Base-by-base conservation (phyloP, 2,113 vertebrate species). In the Canis aureus region DNA sequence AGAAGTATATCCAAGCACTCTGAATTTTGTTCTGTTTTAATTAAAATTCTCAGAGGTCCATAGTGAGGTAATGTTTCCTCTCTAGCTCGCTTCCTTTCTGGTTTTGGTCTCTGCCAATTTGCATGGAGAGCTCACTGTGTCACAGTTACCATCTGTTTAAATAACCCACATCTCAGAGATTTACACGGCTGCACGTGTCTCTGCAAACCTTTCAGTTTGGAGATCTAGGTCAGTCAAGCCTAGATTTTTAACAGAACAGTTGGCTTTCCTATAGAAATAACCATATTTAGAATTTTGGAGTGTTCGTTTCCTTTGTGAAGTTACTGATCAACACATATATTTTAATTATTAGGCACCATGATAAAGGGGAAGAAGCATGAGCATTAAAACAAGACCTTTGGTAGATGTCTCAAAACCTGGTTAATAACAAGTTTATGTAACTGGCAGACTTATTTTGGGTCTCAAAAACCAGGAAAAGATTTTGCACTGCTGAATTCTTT, bases 151-250 rank as follows among this genome's bases (percentile, higher is more conserved):
- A 97, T 98, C 98, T 98, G 97, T 79, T 93, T 97, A 85, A 96
- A 95, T 96, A 97, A 91, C 94, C 97, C 95, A 96, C 93, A 96
- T 94, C 95, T 76, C 84, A 93, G 96, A 93, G 92, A 94, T 89
- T 90, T 83, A 69, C 92, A 87, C 0, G 8, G 80, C 73, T 27
- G 95, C 95, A 97, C 38, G n/a, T 88, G 96, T 94, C 88, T 92
- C 91, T 53, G 91, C 80, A 97, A 96, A 92, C 88, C 98, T 97
- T 94, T 83, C 76, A 12, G 55, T 76, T 88, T 90, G 71, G 12
- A 79, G 94, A 97, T 98, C 71, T 97, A 96, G 98, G 98, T 98
- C 97, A 97, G 66, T 84, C 93, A 67, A 67, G 71, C 95, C 95
- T 93, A 83, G 84, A 62, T 95, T 96, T 94, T 95, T 97, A 95